Conservation (phyloP, 2,888 invertebrate species). For the Aethes cnicana region DNA sequence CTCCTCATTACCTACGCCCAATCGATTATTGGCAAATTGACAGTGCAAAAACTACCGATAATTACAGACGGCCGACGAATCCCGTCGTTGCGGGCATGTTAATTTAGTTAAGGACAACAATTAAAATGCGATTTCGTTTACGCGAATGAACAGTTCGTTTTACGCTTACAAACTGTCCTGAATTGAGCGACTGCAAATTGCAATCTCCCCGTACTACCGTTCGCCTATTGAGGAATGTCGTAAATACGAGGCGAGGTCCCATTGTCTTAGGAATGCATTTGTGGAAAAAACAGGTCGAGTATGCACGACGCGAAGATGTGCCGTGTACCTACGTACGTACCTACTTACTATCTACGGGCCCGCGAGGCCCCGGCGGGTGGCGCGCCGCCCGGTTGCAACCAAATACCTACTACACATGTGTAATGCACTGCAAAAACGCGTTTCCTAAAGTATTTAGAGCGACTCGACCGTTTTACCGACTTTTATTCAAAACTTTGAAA, state of each 20-base stretch:
- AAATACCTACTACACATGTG: slow-evolving; percentile 25
- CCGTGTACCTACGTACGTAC: too few species aligned
- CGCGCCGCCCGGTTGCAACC: slow-evolving; percentile 36
- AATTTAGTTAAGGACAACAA: too few species aligned
- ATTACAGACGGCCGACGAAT: too few species aligned
- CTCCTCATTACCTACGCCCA: slow-evolving; percentile 4
- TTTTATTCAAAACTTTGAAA: too few species aligned
- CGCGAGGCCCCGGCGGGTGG: slow-evolving; percentile 69
- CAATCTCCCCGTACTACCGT: slow-evolving; percentile 8
- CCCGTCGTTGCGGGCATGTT: too few species aligned
- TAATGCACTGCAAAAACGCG: slow-evolving; percentile 47
- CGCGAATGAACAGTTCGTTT: too few species aligned
- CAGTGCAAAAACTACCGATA: slow-evolving; percentile 3
- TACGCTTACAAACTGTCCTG: slow-evolving; percentile 1
- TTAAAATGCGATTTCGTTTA: too few species aligned
- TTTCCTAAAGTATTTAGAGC: slow-evolving; percentile 14
- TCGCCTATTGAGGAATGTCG: slow-evolving; percentile 12
- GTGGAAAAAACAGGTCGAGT: slow-evolving; percentile 52
- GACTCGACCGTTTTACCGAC: too few species aligned
- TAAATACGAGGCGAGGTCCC: slow-evolving; percentile 6
- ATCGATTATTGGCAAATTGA: slow-evolving; percentile 15
- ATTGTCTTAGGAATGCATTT: slow-evolving; percentile 50
- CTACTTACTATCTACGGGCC: slow-evolving; percentile 72
- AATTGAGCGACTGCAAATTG: slow-evolving; percentile 5
- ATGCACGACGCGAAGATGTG: slow-evolving; percentile 59